phyloP scores from a whole-genome alignment of 2,797 vertebrate genomes.

The Lacerta bilineata region DNA sequence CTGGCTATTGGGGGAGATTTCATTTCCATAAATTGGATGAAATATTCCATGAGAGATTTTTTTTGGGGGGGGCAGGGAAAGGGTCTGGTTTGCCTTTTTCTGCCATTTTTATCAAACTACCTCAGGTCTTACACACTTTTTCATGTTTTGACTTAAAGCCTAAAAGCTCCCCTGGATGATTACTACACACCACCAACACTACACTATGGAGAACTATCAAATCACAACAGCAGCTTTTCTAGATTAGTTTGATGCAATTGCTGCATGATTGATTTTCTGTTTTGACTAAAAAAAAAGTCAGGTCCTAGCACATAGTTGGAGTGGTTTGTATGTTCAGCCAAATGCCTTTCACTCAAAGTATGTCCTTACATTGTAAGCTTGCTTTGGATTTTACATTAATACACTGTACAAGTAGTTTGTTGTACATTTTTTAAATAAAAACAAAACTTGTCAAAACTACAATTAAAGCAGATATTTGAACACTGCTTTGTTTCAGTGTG shows the following conservation, averaged over 20 bases:
- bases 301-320: accelerated
- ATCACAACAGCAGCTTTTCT: accelerated
- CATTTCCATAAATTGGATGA: neutral
- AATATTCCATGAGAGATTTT: neutral
- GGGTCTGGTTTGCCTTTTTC: neutral
- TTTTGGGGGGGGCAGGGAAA: neutral
- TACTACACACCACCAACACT: neutral
- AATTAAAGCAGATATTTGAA: conserved; percentile 59
- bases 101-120: conserved; percentile 29
- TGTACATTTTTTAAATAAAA: conserved; percentile 20
- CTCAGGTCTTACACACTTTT: conserved; percentile 30
- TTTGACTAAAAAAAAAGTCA: neutral
- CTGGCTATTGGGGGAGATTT: neutral
- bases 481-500: neutral
- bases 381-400: conserved; percentile 30
- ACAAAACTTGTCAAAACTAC: neutral
- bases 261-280: accelerated
- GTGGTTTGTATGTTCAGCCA: neutral
- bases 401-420: conserved; percentile 17
- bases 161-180: neutral
- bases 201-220: accelerated
- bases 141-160: conserved; percentile 40
- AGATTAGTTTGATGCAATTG: accelerated
- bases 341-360: conserved; percentile 1
- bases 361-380: neutral